Conservation (phyloP, 2,888 invertebrate species). For the Caenorhabditis sp. region DNA sequence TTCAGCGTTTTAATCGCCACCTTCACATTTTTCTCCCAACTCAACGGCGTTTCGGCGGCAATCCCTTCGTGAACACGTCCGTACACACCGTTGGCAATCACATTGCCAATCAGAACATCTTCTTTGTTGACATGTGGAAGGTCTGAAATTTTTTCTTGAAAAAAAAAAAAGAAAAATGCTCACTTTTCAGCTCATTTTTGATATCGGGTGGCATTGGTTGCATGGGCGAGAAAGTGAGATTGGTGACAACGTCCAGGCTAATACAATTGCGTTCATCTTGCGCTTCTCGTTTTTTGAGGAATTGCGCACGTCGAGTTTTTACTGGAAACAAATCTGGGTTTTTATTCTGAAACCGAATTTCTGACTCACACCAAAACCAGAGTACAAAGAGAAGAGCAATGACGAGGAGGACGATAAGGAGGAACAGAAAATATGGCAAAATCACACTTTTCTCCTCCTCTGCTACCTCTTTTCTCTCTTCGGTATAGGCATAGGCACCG, state of each 20-base stretch:
- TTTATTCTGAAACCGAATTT: not conserved
- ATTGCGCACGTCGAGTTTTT: conserved; percentile 26
- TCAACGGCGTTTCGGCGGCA: conserved; percentile 78
- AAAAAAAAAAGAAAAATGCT: too few relatives aligned
- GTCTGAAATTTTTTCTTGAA: conserved; percentile 72
- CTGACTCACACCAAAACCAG: conserved; percentile 38
- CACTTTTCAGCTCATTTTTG: conserved; percentile 46
- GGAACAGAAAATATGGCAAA: conserved; percentile 18
- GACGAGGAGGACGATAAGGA: conserved; percentile 25
- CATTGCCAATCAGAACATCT: conserved; percentile 85
- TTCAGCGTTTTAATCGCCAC: conserved; percentile 82
- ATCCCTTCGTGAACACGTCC: conserved; percentile 95
- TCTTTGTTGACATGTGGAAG: conserved; percentile 86
- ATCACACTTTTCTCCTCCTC: conserved; percentile 28
- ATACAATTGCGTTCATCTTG: conserved; percentile 55
- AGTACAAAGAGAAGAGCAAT: conserved; percentile 23
- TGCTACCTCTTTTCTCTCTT: conserved; percentile 36
- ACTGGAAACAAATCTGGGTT: conserved; percentile 20
- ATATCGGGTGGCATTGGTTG: conserved; percentile 38
- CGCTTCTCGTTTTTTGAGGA: conserved; percentile 35
- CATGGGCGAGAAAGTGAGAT: conserved; percentile 19
- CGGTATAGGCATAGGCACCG: conserved; percentile 60
- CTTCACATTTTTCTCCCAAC: conserved; percentile 76
- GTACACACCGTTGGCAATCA: conserved; percentile 93
- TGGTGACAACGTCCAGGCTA: conserved; percentile 58